phyloP scores from a whole-genome alignment of 1,140 invertebrate genomes.

The Papilio machaon region DNA sequence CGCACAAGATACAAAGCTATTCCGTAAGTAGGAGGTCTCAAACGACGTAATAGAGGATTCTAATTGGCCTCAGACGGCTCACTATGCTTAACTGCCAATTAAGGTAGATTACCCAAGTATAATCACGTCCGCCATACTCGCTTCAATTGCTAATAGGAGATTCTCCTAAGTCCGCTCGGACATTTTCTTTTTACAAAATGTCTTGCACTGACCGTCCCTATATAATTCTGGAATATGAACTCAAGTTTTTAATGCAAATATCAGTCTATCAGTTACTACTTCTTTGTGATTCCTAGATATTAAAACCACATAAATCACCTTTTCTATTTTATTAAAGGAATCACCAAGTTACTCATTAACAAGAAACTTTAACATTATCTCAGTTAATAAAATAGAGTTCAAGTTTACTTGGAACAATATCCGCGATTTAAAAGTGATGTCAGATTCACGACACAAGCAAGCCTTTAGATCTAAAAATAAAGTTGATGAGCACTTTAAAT shows the following conservation, averaged over 20 bases:
- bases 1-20: constrained; percentile 17
- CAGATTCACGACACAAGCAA: too few relatives aligned
- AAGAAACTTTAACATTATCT: not conserved
- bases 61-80: constrained; percentile 38
- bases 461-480: too few relatives aligned
- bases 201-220: not conserved
- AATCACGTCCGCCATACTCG: constrained; percentile 28
- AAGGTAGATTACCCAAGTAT: constrained; percentile 39
- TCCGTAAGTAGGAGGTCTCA: constrained; percentile 32
- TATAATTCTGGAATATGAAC: not conserved
- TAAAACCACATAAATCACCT: not conserved
- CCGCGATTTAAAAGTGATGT: not conserved
- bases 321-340: not conserved
- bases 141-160: constrained; percentile 24
- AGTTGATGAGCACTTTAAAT: too few relatives aligned
- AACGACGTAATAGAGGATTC: constrained; percentile 38
- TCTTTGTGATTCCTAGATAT: not conserved
- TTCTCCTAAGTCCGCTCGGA: constrained; percentile 2
- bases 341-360: not conserved
- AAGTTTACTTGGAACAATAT: not conserved
- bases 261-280: not conserved
- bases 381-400: not conserved
- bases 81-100: constrained; percentile 38
- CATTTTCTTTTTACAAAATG: not conserved
- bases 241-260: not conserved